Evolutionary conservation across 2,113 vertebrate genomes (phyloP).

Genomic region (Physeter macrocephalus): DNA sequence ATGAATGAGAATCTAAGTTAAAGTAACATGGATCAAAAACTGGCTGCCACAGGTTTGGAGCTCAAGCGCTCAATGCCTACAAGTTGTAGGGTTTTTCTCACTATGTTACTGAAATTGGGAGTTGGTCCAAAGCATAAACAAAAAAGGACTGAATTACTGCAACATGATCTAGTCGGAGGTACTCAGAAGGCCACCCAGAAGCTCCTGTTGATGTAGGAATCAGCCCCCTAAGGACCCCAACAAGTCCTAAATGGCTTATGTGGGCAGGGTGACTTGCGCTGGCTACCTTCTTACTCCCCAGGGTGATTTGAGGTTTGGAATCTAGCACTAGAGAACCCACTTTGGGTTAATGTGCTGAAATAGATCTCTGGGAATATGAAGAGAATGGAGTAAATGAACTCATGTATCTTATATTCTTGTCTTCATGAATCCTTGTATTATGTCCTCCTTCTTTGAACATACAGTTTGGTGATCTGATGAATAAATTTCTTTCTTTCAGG

Average conservation of each 20-base stretch:
- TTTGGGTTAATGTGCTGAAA: not conserved
- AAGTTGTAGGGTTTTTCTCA: conserved; percentile 44
- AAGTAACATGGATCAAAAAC: not conserved
- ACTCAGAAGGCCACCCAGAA: conserved; percentile 34
- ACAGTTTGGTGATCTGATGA: not conserved
- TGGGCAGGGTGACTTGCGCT: accelerated
- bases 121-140: conserved; percentile 35
- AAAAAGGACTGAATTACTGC: conserved; percentile 14
- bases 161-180: conserved; percentile 26
- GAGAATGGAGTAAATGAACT: not conserved
- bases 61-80: not conserved
- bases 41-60: not conserved
- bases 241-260: not conserved
- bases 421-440: not conserved
- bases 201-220: not conserved
- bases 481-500: not conserved
- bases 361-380: not conserved
- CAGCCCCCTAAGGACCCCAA: not conserved
- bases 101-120: conserved; percentile 34
- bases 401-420: not conserved
- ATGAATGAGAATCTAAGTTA: conserved; percentile 4
- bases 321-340: not conserved
- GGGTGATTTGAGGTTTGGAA: not conserved
- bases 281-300: not conserved
- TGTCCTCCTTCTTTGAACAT: not conserved